Conservation (phyloP, 2,888 invertebrate species). For the Elmis aenea region DNA sequence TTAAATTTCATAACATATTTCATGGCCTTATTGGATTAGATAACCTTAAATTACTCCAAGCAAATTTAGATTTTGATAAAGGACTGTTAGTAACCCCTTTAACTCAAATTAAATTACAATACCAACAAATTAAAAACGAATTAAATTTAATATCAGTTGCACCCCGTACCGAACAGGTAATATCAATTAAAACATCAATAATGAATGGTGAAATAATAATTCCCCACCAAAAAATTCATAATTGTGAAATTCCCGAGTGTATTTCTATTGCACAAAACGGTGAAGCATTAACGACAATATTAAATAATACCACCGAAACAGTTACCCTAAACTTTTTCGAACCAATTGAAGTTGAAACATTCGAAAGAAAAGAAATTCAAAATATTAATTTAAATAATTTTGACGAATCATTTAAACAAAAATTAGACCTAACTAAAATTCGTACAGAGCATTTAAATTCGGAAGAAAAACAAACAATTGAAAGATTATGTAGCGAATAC, state of each 20-base stretch:
- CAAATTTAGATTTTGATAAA: too few species aligned
- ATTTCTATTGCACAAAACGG: conserved; percentile 11
- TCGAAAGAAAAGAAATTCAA: conserved; percentile 5
- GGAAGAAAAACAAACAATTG: conserved; percentile 16
- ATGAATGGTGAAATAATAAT: conserved; percentile 19
- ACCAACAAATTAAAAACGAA: too few species aligned
- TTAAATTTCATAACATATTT: too few species aligned
- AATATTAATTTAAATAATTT: conserved; percentile 5
- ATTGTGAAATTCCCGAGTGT: conserved; percentile 17
- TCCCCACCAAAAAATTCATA: conserved; percentile 13
- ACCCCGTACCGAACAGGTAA: too few species aligned
- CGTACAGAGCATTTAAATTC: conserved; percentile 19
- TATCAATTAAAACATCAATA: background rate
- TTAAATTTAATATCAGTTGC: too few species aligned
- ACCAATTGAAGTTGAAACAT: conserved; percentile 14
- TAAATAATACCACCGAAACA: background rate
- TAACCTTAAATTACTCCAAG: too few species aligned
- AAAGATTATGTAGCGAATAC: conserved; percentile 15
- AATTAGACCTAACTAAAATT: conserved; percentile 7
- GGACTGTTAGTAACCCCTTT: too few species aligned
- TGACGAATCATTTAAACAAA: background rate
- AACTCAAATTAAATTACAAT: too few species aligned
- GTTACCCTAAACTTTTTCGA: conserved; percentile 5
- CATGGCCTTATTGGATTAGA: too few species aligned
- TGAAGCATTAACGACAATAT: conserved; percentile 12